Evolutionary conservation across 2,888 invertebrate species (phyloP), one percentile per base, ranked within the genome.

Genomic region (Pocota personata): DNA sequence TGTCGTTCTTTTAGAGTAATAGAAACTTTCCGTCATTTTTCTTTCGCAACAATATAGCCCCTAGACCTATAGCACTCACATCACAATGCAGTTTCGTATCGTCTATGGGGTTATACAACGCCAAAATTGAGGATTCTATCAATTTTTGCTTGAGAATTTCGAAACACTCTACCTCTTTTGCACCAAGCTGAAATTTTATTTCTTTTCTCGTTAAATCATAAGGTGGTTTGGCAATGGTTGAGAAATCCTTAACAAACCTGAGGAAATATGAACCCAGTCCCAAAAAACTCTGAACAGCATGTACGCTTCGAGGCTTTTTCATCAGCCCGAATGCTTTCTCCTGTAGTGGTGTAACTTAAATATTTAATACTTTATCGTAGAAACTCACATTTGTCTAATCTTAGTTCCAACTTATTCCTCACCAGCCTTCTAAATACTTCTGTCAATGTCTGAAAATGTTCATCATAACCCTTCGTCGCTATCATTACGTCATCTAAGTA

Each of bases 401-500:
- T 24, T 24, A 24, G 4, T 24, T 24, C 24, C 24, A 24, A 24
- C 24, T 24, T 24, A 3, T 24, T 24, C 24, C 4, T 4, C 4
- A 24, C 24, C 4, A 24, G 4, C 24, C 24, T 24, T 24, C 4
- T 24, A 24, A 24, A 24, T 24, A 24, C 24, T 24, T 24, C 24
- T 24, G 24, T 24, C 2, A 24, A 24, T 24, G 4, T 24, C 24
- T 24, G 24, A 24, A 24, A 24, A 24, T 24, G 24, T 2, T 58
- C 35, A 8, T 58, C 37, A n/a, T 12, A 58, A 27, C 14, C 30
- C 37, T 37, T 21, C 5, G 58, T 37, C 3, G 35, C 37, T 21
- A 58, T 37, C 58, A 58, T 58, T 19, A 35, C 37, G 12, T 58
- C 58, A 12, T 58, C 37, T 6, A 58, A 21, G 16, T 58, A 58